phyloP scores from a whole-genome alignment of 2,113 vertebrate genomes.

The Murina feae region DNA sequence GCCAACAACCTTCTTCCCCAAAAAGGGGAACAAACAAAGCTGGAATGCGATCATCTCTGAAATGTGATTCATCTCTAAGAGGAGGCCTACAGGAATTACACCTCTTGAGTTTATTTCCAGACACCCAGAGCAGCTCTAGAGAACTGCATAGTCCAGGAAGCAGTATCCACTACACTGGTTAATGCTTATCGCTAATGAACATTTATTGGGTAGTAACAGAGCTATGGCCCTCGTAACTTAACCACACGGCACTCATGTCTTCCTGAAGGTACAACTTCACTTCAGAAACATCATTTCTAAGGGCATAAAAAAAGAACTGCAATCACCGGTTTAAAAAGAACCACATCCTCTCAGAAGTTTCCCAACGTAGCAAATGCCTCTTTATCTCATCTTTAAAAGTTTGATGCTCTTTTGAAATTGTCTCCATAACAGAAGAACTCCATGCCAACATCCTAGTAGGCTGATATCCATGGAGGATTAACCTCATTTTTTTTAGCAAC shows the following conservation, averaged over 20 bases:
- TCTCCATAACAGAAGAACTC: not conserved
- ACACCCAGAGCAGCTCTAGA: not conserved
- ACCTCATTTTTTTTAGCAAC: not conserved
- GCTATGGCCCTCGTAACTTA: not conserved
- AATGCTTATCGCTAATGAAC: not conserved
- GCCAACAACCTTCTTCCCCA: not conserved
- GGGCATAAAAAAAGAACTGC: not conserved
- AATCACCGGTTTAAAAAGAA: not conserved
- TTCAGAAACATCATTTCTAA: conserved; percentile 8
- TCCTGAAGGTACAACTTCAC: not conserved
- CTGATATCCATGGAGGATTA: not conserved
- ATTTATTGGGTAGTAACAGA: not conserved
- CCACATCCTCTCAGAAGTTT: not conserved
- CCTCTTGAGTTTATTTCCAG: not conserved
- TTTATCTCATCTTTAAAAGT: not conserved
- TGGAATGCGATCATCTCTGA: not conserved
- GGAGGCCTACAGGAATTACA: not conserved
- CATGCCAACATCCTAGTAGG: not conserved
- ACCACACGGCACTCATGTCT: not conserved
- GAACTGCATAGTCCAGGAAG: not conserved
- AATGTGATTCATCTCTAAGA: not conserved
- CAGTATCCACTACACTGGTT: not conserved
- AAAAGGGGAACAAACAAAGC: not conserved
- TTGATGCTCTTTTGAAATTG: not conserved
- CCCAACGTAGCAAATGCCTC: not conserved